phyloP scores from a whole-genome alignment of 2,113 vertebrate genomes.

The Sorex fumeus region DNA sequence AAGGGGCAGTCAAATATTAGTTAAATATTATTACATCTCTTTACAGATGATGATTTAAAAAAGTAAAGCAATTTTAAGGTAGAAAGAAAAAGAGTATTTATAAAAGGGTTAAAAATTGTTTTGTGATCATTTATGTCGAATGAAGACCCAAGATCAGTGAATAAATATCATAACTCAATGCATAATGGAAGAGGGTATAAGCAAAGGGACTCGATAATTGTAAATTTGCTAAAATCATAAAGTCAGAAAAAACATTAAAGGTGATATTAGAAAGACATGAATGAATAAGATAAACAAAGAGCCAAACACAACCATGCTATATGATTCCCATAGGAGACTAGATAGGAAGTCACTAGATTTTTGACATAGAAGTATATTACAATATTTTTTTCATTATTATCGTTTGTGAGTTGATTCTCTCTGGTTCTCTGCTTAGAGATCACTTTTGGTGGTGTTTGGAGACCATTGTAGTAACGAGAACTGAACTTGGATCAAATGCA shows the following conservation, averaged over 20 bases:
- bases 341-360: background rate
- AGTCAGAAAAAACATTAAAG: background rate
- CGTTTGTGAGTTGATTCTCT: too few species aligned
- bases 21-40: background rate
- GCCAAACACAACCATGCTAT: background rate
- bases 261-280: background rate
- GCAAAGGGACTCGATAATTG: background rate
- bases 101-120: too few species aligned
- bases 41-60: background rate
- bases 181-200: background rate
- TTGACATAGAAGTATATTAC: too few species aligned
- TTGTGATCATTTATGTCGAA: background rate
- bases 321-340: background rate
- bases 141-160: background rate
- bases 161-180: background rate
- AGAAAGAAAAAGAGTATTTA: background rate
- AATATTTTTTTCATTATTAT: too few species aligned
- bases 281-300: background rate
- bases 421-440: too few species aligned
- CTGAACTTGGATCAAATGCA: too few species aligned
- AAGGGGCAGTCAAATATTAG: background rate
- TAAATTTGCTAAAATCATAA: background rate
- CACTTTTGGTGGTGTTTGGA: too few species aligned
- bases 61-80: conserved; percentile 5
- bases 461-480: too few species aligned